Evolutionary conservation across 2,888 invertebrate genomes (phyloP).

Genomic region (Drosophila anceps): DNA sequence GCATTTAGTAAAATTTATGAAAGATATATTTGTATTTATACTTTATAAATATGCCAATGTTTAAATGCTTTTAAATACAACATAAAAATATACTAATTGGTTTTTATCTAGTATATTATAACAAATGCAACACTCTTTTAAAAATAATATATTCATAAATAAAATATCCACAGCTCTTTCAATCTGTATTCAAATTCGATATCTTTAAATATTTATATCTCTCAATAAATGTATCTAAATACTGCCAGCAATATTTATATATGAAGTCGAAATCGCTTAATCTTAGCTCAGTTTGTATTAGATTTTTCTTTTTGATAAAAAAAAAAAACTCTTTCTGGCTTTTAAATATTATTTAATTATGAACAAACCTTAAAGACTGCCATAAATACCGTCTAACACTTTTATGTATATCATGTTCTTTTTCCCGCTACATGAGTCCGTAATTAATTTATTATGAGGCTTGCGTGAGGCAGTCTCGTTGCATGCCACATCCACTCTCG

Average conservation of each 20-base stretch:
- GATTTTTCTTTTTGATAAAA: background rate
- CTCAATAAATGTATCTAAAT: background rate
- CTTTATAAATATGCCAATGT: too few species aligned
- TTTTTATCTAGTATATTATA: too few species aligned
- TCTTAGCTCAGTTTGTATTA: background rate
- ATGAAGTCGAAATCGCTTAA: background rate
- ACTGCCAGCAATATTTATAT: background rate
- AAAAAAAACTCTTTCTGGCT: too few species aligned
- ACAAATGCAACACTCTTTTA: too few species aligned
- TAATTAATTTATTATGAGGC: conserved; percentile 70
- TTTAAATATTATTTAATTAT: background rate
- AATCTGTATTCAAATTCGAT: too few species aligned
- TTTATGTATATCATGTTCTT: conserved; percentile 11
- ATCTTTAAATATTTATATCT: background rate
- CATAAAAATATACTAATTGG: too few species aligned
- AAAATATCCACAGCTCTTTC: too few species aligned
- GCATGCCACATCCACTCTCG: conserved; percentile 57
- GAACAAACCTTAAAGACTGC: conserved; percentile 20
- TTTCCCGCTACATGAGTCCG: conserved; percentile 24
- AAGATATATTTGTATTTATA: too few species aligned
- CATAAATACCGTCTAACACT: conserved; percentile 29
- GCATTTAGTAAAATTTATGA: too few species aligned
- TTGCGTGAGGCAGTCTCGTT: conserved; percentile 66
- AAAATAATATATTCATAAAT: too few species aligned
- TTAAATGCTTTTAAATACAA: too few species aligned